Evolutionary conservation across 2,113 vertebrate species (phyloP), one percentile per base, ranked within the genome.

Genomic region (Vidua chalybeata): DNA sequence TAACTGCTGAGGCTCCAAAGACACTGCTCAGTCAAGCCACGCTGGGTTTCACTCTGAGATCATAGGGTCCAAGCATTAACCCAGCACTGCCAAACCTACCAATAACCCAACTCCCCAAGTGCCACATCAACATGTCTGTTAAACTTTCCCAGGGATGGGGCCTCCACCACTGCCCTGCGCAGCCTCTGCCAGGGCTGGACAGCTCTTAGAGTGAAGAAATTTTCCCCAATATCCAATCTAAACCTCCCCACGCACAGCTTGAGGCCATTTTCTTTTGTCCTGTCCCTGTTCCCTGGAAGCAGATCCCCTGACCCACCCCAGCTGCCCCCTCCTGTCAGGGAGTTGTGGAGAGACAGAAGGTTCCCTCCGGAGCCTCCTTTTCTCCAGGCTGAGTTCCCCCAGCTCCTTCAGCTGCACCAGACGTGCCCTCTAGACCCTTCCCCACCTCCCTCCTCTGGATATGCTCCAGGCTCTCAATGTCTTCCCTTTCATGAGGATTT

Each of bases 271-370:
- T 6, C 30, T 69, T 41, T 49, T 15, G 21, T 69, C 35, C 55
- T 27, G 30, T 54, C 20, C 9, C n/a, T 48, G 17, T 27, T 19
- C 8, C 63, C 48, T 61, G 46, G 23, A 18, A 83, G 30, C 24
- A 68, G 41, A 35, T 37, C 13, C 69, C 9, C 19, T 0, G 0
- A 45, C 4, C 7, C 4, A 15, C 5, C 6, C 22, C 0, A 0
- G 33, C 62, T 48, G 28, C 16, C 19, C 8, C 1, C 24, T 62
- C 56, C 56, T 11, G 27, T 27, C 37, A 33, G 27, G 37, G 45
- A 67, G 33, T 10, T n/a, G 28, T 45, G 46, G 37, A 62, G 84
- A 75, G 11, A 18, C 6, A 67, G 61, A 46, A 67, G 37, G 23
- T 8, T 4, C 61, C 61, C 77, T 67, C 52, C 3, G 1, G 23